Base-by-base conservation (phyloP, 2,888 invertebrate genomes). In the Eumerus sabulonum region DNA sequence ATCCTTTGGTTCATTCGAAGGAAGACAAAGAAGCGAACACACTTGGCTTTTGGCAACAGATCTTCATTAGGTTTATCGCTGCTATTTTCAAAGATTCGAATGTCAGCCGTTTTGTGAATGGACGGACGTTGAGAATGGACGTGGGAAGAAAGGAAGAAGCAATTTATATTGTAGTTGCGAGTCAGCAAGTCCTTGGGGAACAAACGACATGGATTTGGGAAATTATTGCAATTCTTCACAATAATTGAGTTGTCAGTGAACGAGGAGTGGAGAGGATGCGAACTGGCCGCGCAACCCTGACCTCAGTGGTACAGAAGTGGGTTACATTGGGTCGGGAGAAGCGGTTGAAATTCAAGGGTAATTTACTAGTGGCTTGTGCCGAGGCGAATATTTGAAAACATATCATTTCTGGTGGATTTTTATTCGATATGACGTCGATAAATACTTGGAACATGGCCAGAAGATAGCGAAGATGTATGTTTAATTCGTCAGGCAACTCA, bases 51-150 rank as follows among this genome's bases (percentile, higher is more conserved):
- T 60, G 70, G 62, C 70, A 62, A 53, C 38, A 54, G 38, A 70
- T 62, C 60, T 70, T 70, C 62, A 70, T 70, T 70, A 47, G 36
- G 60, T 57, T 48, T 50, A 48, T 42, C 54, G 27, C 35, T 35
- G 51, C 14, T 50, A 11, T 40, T 38, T n/a, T 38, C n/a, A 12
- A 27, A 17, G 42, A 38, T 44, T 36, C 14, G 14, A 67, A n/a
- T 16, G 59, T 45, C 27, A 44, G 68, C 38, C 27, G n/a, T 68
- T 54, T n/a, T 54, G 47, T 60, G 47, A 54, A 42, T 42, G 72
- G 56, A 50, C 56, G 48, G 56, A 48, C 67, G 62, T 57, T 67
- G 27, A 7, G 27, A 7, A 27, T 2, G 7, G 27, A 4, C 27
- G 27, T 4, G 27, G 2, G n/a, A n/a, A 7, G 27, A 27, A 27